phyloP scores from a whole-genome alignment of 2,888 invertebrate species.

The Serrognathus titanus region DNA sequence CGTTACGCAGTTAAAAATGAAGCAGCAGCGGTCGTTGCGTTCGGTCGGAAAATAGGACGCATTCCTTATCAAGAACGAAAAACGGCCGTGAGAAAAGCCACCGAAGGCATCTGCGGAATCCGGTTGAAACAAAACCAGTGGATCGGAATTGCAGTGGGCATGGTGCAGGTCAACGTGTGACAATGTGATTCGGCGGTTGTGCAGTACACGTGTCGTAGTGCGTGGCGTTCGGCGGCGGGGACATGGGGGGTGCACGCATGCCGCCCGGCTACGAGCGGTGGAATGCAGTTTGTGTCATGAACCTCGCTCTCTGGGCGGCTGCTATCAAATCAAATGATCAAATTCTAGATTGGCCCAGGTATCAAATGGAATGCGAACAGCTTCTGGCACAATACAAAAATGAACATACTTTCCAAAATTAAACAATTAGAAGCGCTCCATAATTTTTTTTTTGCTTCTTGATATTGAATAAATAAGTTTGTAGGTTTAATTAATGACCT shows the following conservation, averaged over 20 bases:
- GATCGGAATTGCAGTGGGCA: constrained; percentile 8
- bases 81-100: constrained; percentile 5
- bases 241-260: constrained; percentile 21
- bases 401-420: neutral
- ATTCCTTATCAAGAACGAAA: neutral
- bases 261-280: constrained; percentile 15
- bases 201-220: constrained; percentile 26
- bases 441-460: no score
- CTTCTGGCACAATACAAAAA: neutral
- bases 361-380: constrained; percentile 8
- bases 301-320: constrained; percentile 14
- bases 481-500: no score
- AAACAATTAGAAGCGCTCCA: no score
- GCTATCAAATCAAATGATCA: constrained; percentile 16
- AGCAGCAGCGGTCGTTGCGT: no score
- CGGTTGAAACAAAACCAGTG: constrained; percentile 12
- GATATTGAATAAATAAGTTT: no score
- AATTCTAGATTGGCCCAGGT: neutral
- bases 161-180: constrained; percentile 25
- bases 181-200: constrained; percentile 15
- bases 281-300: constrained; percentile 27
- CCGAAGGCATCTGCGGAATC: constrained; percentile 4
- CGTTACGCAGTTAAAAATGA: no score
- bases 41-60: no score
- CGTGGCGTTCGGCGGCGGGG: constrained; percentile 19